These are phyloP conservation scores for Drosophila willistoni DNA, from an alignment of 1,140 invertebrate species.

Conservation along the genomic window DNA sequence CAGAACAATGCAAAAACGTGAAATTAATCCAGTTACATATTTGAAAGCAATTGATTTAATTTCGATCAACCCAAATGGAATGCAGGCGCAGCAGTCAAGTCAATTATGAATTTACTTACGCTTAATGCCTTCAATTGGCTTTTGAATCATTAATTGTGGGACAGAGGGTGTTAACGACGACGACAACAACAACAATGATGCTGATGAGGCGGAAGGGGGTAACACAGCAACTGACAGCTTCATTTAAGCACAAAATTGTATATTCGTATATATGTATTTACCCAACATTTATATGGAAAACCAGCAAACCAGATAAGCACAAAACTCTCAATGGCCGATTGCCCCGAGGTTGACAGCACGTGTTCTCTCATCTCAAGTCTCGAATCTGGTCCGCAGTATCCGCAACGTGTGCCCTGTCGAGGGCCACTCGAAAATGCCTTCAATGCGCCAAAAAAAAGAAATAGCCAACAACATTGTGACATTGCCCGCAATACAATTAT, in stretches of 20 bases:
- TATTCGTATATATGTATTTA: not conserved
- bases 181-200: not conserved
- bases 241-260: constrained; percentile 1
- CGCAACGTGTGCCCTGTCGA: constrained; percentile 25
- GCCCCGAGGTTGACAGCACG: constrained; percentile 52
- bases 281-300: not conserved
- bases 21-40: constrained; percentile 25
- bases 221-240: constrained; percentile 5
- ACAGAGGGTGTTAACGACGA: not conserved
- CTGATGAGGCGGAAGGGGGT: not conserved
- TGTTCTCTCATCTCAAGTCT: constrained; percentile 33
- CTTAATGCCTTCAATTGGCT: constrained; percentile 81
- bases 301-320: constrained; percentile 6
- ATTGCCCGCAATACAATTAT: constrained; percentile 30
- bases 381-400: not conserved
- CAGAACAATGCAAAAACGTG: constrained; percentile 18
- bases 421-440: constrained; percentile 49
- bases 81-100: constrained; percentile 54
- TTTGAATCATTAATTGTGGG: constrained; percentile 80
- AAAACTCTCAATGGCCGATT: constrained; percentile 40
- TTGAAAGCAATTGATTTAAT: constrained; percentile 69
- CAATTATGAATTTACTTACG: constrained; percentile 77
- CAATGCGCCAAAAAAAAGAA: constrained; percentile 58
- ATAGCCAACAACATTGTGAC: constrained; percentile 15
- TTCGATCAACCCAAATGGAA: constrained; percentile 73